phyloP scores from a whole-genome alignment of 2,113 vertebrate species.

The Lagopus leucura region DNA sequence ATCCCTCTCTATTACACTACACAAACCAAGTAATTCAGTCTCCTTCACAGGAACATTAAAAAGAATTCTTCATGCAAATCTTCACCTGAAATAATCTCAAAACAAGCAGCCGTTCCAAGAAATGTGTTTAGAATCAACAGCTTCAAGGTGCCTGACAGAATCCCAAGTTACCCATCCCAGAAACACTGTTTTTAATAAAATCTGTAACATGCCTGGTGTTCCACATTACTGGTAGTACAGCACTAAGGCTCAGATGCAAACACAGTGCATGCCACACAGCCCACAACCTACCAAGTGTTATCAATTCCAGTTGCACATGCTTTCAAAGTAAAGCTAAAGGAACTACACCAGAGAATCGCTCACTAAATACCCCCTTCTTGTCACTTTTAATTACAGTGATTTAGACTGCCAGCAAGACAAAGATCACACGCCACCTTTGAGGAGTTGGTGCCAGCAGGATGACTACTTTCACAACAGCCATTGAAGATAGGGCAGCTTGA shows the following conservation, averaged over 20 bases:
- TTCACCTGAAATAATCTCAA: background rate
- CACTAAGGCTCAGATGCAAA: background rate
- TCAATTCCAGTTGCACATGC: background rate
- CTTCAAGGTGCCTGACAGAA: background rate
- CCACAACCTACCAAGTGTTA: background rate
- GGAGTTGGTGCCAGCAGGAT: constrained; percentile 45
- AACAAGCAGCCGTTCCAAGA: background rate
- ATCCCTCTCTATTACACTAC: background rate
- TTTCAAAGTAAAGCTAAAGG: background rate
- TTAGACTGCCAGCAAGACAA: constrained; percentile 72
- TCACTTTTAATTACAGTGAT: constrained; percentile 69
- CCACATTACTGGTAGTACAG: background rate
- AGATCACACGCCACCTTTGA: constrained; percentile 73
- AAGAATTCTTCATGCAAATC: background rate
- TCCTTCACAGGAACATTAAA: background rate
- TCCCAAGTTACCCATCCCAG: background rate
- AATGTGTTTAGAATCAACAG: background rate
- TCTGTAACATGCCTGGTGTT: background rate
- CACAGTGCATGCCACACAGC: background rate
- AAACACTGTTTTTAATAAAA: background rate
- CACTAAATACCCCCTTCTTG: constrained; percentile 28
- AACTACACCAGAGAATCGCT: background rate
- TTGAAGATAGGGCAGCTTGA: constrained; percentile 77
- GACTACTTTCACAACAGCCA: constrained; percentile 47
- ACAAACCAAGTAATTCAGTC: background rate